Conservation (phyloP, 2,113 vertebrate genomes). For the Mormyrus iriodes region DNA sequence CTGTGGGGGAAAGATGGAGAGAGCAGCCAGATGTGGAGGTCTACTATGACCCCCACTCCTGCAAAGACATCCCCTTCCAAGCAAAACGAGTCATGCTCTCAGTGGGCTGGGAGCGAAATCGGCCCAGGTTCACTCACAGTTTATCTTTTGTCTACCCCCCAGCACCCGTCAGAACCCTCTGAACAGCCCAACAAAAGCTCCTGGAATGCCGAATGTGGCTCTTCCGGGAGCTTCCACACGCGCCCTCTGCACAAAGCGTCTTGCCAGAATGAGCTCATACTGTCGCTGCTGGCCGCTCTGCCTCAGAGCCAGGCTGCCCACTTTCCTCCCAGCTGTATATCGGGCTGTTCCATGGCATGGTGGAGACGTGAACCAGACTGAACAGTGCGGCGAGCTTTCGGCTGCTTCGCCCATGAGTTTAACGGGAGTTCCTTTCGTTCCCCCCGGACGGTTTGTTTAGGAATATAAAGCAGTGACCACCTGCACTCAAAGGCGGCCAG, state of each 20-base stretch:
- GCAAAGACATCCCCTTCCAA: conserved; percentile 1
- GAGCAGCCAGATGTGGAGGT: background rate
- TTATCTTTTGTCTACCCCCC: background rate
- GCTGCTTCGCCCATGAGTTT: background rate
- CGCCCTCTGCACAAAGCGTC: background rate
- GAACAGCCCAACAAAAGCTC: background rate
- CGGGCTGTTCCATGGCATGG: background rate
- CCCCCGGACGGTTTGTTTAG: background rate
- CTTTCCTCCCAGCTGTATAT: no score
- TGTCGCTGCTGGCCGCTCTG: background rate
- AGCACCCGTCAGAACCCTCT: background rate
- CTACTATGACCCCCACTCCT: background rate
- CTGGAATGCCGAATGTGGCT: background rate
- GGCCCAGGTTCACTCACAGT: conserved; percentile 22
- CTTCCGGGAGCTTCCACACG: background rate
- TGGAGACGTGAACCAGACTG: background rate
- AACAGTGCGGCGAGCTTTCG: background rate
- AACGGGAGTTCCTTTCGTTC: background rate
- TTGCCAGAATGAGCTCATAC: background rate
- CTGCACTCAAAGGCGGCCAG: background rate
- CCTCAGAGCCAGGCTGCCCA: background rate
- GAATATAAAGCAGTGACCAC: conserved; percentile 1
- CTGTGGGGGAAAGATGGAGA: background rate
- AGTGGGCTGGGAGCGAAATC: background rate
- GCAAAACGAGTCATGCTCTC: conserved; percentile 7